Base-by-base conservation (phyloP, 2,888 invertebrate genomes). In the Drosophila kokeensis region DNA sequence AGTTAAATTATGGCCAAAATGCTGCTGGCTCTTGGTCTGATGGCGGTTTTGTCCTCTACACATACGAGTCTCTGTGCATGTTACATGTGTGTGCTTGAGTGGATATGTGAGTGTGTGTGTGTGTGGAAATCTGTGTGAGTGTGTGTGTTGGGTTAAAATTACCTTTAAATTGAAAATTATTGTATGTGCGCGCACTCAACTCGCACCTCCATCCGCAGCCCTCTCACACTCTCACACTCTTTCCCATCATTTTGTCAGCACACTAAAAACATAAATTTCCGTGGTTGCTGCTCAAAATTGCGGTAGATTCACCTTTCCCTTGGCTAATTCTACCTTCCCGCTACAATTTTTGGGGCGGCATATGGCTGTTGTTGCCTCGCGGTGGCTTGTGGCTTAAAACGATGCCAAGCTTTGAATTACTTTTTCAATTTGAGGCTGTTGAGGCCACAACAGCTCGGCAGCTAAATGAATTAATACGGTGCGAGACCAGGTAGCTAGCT, bases 121-220 rank as follows among this genome's bases (percentile, higher is more conserved):
- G 48, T 30, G 13, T 55, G 34, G 30, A 30, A 10, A 10, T 55
- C 10, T 54, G 45, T 27, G 27, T 45, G 30, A 36, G 59, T 49
- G 55, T 49, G 42, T 58, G 69, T 42, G 60, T 58, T 71, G 77
- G 74, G 83, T 73, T 88, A 77, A 84, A 88, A 87, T 87, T 87
- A 87, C 88, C 83, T 87, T 88, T 85, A 87, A 87, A 87, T 87
- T 87, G 87, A 87, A 87, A 87, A 87, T 87, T 88, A 87, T 88
- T 87, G 87, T 87, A 87, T 87, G 86, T 84, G 79, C 84, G 81
- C 86, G 85, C 82, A 74, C 84, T 83, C 73, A 75, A 82, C 83
- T 83, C 75, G 74, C 83, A 79, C 68, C 75, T 38, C 66, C 55
- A 55, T 30, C 52, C 27, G 55, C 53, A 45, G 55, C 38, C 32